Percentiles rank a stretch among this genome's conserved stretches.
Conservation (phyloP, 2,113 vertebrate species). For the Macheiramphus alcinus region DNA sequence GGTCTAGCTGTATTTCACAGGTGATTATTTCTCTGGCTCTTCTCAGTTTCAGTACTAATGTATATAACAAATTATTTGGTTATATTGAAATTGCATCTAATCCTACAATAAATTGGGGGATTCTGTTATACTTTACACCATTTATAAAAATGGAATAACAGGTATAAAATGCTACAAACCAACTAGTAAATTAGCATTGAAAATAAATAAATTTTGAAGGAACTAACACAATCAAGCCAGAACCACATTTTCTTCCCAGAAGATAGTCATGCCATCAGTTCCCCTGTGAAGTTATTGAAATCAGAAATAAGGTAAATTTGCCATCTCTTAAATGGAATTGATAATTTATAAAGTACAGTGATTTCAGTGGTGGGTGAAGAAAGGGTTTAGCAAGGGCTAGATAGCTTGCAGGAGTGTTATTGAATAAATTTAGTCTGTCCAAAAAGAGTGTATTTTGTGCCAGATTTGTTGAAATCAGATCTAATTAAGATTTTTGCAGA, state of each 20-base stretch:
- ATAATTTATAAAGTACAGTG: not conserved
- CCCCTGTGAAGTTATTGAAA: not conserved
- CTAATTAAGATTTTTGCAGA: not conserved
- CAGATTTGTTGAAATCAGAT: not conserved
- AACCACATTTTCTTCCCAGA: not conserved
- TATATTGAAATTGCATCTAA: not conserved
- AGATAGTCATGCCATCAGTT: not conserved
- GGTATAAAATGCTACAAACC: not conserved
- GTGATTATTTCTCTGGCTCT: not conserved
- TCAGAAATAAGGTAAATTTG: not conserved
- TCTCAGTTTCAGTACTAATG: not conserved
- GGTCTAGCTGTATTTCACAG: not conserved
- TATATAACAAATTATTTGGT: not conserved
- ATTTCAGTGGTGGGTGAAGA: not conserved
- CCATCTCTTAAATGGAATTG: not conserved
- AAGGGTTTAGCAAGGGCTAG: not conserved
- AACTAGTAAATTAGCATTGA: not conserved
- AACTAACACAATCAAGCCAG: not conserved
- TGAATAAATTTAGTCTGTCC: not conserved
- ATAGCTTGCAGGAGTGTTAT: not conserved
- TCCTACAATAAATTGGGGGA: not conserved
- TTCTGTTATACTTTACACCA: not conserved
- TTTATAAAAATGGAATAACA: not conserved
- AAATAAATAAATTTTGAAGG: not conserved
- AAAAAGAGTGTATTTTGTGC: not conserved